phyloP scores from a whole-genome alignment of 2,113 vertebrate species.

The Engraulis encrasicolus region DNA sequence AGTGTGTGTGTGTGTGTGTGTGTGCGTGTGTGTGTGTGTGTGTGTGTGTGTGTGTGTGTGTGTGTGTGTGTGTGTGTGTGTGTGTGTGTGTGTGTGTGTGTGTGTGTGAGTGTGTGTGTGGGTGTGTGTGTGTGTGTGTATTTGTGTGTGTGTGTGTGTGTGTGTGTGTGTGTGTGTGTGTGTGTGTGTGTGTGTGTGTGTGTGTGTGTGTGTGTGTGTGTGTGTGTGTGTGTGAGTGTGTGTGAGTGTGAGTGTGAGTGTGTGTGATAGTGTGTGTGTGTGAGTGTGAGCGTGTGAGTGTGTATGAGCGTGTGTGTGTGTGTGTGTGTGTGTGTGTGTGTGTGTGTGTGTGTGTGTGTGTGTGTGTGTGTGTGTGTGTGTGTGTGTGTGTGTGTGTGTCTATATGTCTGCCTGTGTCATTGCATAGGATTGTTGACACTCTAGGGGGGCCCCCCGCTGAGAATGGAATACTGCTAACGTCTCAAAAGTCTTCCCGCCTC shows the following conservation, averaged over 20 bases:
- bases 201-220: conserved; percentile 26
- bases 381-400: conserved; percentile 26
- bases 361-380: too few relatives aligned
- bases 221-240: conserved; percentile 26
- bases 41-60: conserved; percentile 22
- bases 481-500: neutral
- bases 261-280: too few relatives aligned
- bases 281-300: neutral
- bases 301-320: too few relatives aligned
- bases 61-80: conserved; percentile 23
- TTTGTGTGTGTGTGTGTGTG: conserved; percentile 2
- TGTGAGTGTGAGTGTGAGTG: conserved; percentile 10
- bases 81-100: conserved; percentile 32
- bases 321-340: conserved; percentile 25
- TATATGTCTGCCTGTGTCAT: conserved; percentile 31
- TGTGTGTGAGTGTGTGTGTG: conserved; percentile 13
- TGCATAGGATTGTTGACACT: neutral
- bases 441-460: neutral
- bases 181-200: conserved; percentile 21
- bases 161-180: conserved; percentile 30
- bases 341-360: conserved; percentile 18
- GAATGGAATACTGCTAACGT: neutral
- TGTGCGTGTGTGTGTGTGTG: conserved; percentile 29
- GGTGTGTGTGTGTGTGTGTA: neutral
- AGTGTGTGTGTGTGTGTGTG: conserved; percentile 24